Base-by-base conservation (phyloP, 2,888 invertebrate genomes). In the Muscina levida region DNA sequence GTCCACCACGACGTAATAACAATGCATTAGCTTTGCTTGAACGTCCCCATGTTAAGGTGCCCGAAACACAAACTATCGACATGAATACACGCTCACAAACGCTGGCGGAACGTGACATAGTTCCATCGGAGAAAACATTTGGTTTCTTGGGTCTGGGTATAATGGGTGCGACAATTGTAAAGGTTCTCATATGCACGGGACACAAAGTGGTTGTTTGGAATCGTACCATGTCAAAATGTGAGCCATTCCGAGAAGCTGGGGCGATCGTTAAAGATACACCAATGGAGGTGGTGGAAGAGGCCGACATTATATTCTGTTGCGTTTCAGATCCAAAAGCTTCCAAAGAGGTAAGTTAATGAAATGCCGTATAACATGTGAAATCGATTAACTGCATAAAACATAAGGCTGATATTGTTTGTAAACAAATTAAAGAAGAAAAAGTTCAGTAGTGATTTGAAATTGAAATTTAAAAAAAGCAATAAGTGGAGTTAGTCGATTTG, bases 151-250 rank as follows among this genome's bases (percentile, higher is more conserved):
- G 98, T 0, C 93, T 98, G 39, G 98, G 98, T 74, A 96, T 97
- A 88, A 98, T 98, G 96, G 98, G 98, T 66, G 94, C 95, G 79
- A 97, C 97, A 26, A 96, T 98, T 88, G 97, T 98, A 17, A 97
- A 97, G 92, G 98, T 98, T 90, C 93, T 98, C 71, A 93, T 98
- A 86, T 95, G 96, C 90, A 97, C 97, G 3, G 98, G 98, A 0
- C 98, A 98, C 89, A 95, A 95, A 87, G 97, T 98, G 70, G 93
- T 96, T 84, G 94, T 98, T 71, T 98, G 98, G 98, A 98, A 98
- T 92, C 93, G 98, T 86, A 96, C 97, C 72, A 93, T 95, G 71
- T 94, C 95, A 79, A 98, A 97, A 96, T 96, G 96, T 88, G 93
- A 94, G 88, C 95, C 96, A 87, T 97, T 97, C 90, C 94, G 94